A percentile compares a stretch with the other conserved stretches of the same genome.
Evolutionary conservation across 2,888 invertebrate species (phyloP).

Genomic region (Allophyes oxyacanthae): DNA sequence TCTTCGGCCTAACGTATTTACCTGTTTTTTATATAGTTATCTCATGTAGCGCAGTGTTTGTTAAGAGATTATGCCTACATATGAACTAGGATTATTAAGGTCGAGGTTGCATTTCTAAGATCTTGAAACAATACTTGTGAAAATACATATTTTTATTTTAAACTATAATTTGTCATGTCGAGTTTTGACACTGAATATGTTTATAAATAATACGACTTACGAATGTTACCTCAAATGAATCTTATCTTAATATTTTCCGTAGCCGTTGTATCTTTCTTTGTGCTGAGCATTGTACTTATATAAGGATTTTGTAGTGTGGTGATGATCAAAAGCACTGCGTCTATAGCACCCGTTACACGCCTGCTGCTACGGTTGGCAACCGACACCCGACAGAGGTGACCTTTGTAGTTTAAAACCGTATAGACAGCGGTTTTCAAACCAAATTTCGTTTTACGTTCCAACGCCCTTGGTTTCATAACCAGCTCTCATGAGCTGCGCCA

Average conservation of each 20-base stretch:
- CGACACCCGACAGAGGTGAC: no score
- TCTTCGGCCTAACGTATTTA: neutral
- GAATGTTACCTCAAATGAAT: neutral
- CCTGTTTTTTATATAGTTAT: neutral
- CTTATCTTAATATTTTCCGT: neutral
- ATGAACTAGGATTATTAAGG: conserved; percentile 1
- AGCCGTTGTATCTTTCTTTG: neutral
- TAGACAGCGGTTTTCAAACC: no score
- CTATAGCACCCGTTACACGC: no score
- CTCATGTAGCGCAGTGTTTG: conserved; percentile 1
- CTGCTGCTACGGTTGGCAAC: no score
- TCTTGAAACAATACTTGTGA: neutral
- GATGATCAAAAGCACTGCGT: neutral
- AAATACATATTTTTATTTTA: neutral
- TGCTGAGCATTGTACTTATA: neutral
- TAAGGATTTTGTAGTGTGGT: neutral
- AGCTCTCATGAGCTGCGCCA: no score
- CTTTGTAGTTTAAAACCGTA: no score
- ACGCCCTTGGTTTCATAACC: no score
- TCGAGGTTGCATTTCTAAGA: neutral
- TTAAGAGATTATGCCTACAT: neutral
- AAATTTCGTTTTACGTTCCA: no score
- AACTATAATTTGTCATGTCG: neutral
- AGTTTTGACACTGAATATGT: neutral
- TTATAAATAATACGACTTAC: neutral